Evolutionary conservation across 2,113 vertebrate genomes (phyloP).

Genomic region (Propithecus coquereli): DNA sequence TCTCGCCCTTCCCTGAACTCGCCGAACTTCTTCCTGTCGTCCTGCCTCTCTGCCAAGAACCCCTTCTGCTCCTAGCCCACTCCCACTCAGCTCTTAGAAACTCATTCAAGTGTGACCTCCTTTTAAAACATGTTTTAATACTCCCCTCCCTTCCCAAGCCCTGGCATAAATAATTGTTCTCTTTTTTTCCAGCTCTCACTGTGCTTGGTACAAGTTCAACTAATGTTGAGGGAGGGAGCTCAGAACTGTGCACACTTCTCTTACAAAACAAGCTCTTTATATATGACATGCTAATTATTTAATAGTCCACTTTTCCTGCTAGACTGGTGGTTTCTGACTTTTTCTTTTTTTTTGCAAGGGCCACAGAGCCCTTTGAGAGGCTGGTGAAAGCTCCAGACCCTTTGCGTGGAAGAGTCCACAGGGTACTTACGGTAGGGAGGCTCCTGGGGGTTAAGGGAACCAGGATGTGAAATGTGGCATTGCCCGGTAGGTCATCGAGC

Average conservation of each 20-base stretch:
- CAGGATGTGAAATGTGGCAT: too few species aligned
- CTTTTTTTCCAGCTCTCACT: not conserved
- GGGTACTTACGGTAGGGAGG: not conserved
- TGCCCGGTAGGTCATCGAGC: not conserved
- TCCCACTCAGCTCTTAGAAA: not conserved
- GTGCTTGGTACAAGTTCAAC: not conserved
- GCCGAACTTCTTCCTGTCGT: accelerated
- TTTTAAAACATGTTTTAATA: not conserved
- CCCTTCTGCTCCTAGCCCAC: not conserved
- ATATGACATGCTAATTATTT: not conserved
- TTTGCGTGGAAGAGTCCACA: not conserved
- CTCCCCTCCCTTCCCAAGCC: not conserved
- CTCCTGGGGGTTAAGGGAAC: not conserved
- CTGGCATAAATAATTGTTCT: not conserved
- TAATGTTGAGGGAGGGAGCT: not conserved
- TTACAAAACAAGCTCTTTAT: not conserved
- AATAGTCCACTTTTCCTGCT: not conserved
- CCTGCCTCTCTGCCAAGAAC: not conserved
- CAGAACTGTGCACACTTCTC: not conserved
- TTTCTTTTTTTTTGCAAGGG: not conserved
- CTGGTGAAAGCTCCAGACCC: not conserved
- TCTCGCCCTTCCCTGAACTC: not conserved
- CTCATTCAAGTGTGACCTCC: not conserved
- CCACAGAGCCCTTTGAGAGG: not conserved
- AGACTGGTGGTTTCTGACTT: not conserved